Evolutionary conservation across 2,888 invertebrate species (phyloP).

Genomic region (Coelogynopora nodosa): DNA sequence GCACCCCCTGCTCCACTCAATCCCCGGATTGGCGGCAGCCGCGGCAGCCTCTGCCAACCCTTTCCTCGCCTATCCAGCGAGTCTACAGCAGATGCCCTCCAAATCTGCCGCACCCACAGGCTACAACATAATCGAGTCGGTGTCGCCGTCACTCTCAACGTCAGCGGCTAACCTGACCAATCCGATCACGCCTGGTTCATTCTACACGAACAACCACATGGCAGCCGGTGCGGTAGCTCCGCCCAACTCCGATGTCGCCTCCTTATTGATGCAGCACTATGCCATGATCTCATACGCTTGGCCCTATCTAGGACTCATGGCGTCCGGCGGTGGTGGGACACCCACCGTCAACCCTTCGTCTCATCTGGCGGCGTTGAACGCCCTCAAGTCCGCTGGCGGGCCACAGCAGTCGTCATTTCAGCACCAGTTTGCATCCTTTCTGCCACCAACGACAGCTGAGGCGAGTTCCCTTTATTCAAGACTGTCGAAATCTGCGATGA

Average conservation of each 20-base stretch:
- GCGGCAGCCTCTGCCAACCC: neutral
- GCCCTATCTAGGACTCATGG: constrained; percentile 8
- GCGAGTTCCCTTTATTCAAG: neutral
- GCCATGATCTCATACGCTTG: constrained; percentile 10
- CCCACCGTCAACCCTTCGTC: neutral
- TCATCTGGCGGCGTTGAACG: neutral
- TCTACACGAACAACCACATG: neutral
- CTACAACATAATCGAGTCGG: neutral
- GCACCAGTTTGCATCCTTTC: neutral
- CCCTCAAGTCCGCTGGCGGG: neutral
- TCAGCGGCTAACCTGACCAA: neutral
- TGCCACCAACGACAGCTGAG: neutral
- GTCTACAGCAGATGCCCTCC: neutral
- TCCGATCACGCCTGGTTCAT: neutral
- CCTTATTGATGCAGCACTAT: neutral
- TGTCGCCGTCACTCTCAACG: neutral
- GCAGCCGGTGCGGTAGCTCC: neutral
- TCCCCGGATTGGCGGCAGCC: neutral
- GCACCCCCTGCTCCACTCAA: constrained; percentile 3
- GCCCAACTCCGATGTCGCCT: neutral
- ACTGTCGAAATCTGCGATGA: neutral
- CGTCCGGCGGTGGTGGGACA: neutral
- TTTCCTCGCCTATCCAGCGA: neutral
- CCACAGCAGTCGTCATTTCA: neutral
- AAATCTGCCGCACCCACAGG: neutral